These are phyloP conservation scores for Papilio aristodemus DNA, from an alignment of 1,140 invertebrate species.

Conservation along the genomic window DNA sequence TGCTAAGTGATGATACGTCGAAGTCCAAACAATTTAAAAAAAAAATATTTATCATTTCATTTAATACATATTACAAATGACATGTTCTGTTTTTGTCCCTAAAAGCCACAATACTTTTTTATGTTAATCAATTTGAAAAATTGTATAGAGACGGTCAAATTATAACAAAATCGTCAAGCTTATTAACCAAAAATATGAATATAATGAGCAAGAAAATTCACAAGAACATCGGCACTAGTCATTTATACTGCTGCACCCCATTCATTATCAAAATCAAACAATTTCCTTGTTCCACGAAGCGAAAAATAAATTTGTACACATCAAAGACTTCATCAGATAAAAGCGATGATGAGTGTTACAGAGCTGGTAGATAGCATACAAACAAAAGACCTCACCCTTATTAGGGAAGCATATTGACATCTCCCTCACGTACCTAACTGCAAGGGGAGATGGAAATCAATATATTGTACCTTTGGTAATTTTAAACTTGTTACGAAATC, in stretches of 20 bases:
- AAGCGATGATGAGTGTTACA: slow-evolving; percentile 25
- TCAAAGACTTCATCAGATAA: slow-evolving; percentile 34
- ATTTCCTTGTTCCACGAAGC: slow-evolving; percentile 7
- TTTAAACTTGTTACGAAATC: slow-evolving; percentile 58
- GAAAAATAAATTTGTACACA: slow-evolving; percentile 34
- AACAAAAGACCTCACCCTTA: slow-evolving; percentile 40
- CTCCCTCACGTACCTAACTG: slow-evolving; percentile 39
- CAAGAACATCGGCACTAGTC: not conserved
- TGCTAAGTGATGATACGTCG: too few relatives aligned
- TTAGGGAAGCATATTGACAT: slow-evolving; percentile 46
- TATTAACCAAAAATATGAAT: not conserved
- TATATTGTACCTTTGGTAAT: slow-evolving; percentile 64
- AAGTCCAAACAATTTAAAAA: too few relatives aligned
- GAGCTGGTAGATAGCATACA: slow-evolving; percentile 32
- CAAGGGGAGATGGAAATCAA: slow-evolving; percentile 60
- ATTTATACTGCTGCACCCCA: not conserved
- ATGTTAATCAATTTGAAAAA: too few relatives aligned
- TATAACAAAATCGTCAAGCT: too few relatives aligned
- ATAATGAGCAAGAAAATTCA: not conserved
- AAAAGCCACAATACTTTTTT: too few relatives aligned
- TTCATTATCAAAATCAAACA: slow-evolving; percentile 25
- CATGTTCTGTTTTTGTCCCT: too few relatives aligned
- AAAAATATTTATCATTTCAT: too few relatives aligned
- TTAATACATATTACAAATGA: too few relatives aligned
- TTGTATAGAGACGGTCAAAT: too few relatives aligned